phyloP scores from a whole-genome alignment of 2,113 vertebrate species.

The Corvus moneduloides region DNA sequence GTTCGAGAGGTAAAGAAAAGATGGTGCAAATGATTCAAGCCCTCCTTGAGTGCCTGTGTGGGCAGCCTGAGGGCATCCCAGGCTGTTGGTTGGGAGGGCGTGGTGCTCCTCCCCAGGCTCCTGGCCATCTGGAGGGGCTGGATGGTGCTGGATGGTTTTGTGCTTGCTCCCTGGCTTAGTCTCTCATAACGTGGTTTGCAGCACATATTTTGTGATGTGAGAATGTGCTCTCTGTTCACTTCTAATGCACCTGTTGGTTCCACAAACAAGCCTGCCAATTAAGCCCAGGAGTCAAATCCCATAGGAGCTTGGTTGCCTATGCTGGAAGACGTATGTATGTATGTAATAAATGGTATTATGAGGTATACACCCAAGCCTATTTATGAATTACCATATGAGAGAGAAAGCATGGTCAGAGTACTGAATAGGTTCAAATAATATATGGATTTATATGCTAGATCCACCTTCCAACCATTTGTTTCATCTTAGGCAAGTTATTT shows the following conservation, averaged over 20 bases:
- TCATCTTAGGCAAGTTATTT: not conserved
- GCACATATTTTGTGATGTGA: conserved; percentile 1
- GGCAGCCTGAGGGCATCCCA: not conserved
- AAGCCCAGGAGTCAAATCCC: conserved; percentile 32
- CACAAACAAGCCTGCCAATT: conserved; percentile 32
- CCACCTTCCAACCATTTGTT: not conserved
- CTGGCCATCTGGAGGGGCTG: not conserved
- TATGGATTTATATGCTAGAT: not conserved
- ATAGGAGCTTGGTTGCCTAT: not conserved
- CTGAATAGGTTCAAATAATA: not conserved
- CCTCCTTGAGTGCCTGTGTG: not conserved
- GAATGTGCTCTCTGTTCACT: conserved; percentile 38
- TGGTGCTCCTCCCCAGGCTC: not conserved
- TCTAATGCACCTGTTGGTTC: conserved; percentile 17
- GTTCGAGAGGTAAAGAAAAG: not conserved
- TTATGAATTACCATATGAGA: conserved; percentile 21
- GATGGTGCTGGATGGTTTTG: not conserved
- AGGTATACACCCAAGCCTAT: conserved; percentile 24
- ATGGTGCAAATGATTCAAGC: not conserved
- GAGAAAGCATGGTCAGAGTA: not conserved
- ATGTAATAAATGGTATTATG: conserved; percentile 22
- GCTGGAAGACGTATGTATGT: conserved; percentile 48
- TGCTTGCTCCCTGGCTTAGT: not conserved
- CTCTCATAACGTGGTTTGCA: not conserved
- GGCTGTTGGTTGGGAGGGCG: not conserved